Evolutionary conservation across 2,113 vertebrate genomes (phyloP).

Genomic region (Pardalotus punctatus): DNA sequence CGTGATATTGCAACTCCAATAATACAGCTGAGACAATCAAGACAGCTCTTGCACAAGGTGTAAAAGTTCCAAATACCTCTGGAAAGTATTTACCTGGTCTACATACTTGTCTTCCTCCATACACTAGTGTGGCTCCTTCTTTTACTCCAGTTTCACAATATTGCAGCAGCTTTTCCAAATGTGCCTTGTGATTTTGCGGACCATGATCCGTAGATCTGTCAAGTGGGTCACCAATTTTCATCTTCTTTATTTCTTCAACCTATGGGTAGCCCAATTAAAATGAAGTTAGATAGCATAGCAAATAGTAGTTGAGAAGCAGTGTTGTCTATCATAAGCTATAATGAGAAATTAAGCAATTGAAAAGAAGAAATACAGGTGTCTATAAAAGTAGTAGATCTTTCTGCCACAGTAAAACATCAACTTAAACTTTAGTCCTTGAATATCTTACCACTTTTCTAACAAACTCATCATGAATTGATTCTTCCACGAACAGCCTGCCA

Average conservation of each 20-base stretch:
- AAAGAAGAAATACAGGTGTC: not conserved
- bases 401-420: not conserved
- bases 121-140: slow-evolving; percentile 83
- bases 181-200: slow-evolving; percentile 83
- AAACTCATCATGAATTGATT: slow-evolving; percentile 82
- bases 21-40: not conserved
- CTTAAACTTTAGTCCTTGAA: not conserved
- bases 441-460: slow-evolving; percentile 80
- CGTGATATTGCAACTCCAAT: not conserved
- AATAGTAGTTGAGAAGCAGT: not conserved
- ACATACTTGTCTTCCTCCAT: slow-evolving; percentile 74
- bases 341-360: not conserved
- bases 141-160: slow-evolving; percentile 81
- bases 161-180: slow-evolving; percentile 82
- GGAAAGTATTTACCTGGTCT: slow-evolving; percentile 74
- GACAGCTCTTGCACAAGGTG: not conserved
- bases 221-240: slow-evolving; percentile 85
- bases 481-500: slow-evolving; percentile 83
- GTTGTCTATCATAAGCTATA: not conserved
- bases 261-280: slow-evolving; percentile 36
- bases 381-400: not conserved
- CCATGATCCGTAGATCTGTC: slow-evolving; percentile 84
- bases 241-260: slow-evolving; percentile 87
- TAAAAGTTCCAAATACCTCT: not conserved
- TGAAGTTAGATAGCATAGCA: not conserved